Base-by-base conservation (phyloP, 2,888 invertebrate species). In the Teinopalpus imperialis region DNA sequence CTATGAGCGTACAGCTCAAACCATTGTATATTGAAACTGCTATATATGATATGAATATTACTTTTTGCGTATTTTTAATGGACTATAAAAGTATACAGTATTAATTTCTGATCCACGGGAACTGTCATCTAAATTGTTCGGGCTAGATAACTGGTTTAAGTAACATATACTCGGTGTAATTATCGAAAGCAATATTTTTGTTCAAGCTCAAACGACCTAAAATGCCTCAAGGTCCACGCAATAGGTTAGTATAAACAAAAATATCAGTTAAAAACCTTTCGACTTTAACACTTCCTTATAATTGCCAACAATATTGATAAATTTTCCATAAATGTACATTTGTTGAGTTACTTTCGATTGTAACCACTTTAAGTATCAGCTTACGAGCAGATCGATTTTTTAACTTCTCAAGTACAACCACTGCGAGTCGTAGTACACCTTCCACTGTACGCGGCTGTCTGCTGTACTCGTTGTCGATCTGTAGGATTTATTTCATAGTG, bases 391-490 rank as follows among this genome's bases (percentile, higher is more conserved):
- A 39, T 39, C 32, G 26, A 16, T 44, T 30, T 37, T 44, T 53
- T 51, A 55, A 58, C 39, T 56, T 52, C 59, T 61, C 61, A 61
- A 61, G 61, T 59, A 59, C 56, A 52, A 61, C 59, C 47, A 54
- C 52, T 54, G 34, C 27, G 20, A 16, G 9, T 8, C 44, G 49
- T 34, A 48, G 51, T 49, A 54, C 52, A 52, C 37, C 45, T 45
- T 34, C 39, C 34, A 34, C 13, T 37, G 31, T 24, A 27, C 23
- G 23, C 30, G 10, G n/a, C n/a, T n/a, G 12, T 24, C 20, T 12
- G n/a, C 8, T 14, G 37, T 23, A 30, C 9, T 32, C 13, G 16
- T 40, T 40, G 39, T 39, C 32, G 32, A 39, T 45, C 44, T 27
- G 20, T 27, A 26, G 40, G 34, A 39, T 45, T 45, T 39, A 40